Evolutionary conservation across 2,797 vertebrate genomes (phyloP).

Genomic region (Aplochiton taeniatus): DNA sequence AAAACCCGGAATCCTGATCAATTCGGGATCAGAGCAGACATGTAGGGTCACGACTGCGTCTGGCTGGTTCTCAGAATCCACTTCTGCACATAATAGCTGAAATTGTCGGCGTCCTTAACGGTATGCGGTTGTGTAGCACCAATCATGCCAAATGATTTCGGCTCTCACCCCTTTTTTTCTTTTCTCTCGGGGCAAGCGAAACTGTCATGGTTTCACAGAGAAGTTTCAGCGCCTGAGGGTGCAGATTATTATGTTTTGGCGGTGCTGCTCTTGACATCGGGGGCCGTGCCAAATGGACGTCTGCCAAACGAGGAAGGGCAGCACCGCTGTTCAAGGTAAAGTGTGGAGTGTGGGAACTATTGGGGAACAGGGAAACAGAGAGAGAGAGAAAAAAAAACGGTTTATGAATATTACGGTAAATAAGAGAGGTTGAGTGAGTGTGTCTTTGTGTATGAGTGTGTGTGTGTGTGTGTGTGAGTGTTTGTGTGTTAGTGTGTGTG

Average conservation of each 20-base stretch:
- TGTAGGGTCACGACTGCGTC: no score
- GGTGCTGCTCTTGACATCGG: constrained; percentile 57
- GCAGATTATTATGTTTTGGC: constrained; percentile 71
- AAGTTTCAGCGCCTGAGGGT: constrained; percentile 73
- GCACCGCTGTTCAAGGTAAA: constrained; percentile 54
- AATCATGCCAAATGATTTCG: constrained; percentile 29
- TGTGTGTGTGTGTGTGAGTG: not conserved
- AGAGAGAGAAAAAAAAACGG: constrained; percentile 38
- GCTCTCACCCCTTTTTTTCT: constrained; percentile 22
- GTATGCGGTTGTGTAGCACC: no score
- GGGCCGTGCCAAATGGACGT: constrained; percentile 56
- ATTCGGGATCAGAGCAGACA: no score
- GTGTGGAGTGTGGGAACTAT: constrained; percentile 25
- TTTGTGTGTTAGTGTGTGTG: constrained; percentile 6
- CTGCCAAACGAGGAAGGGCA: constrained; percentile 58
- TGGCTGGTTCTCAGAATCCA: no score
- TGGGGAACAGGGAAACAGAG: constrained; percentile 51
- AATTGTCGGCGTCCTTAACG: no score
- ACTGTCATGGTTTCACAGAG: constrained; percentile 58
- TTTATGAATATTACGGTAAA: no score
- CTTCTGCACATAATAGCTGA: no score
- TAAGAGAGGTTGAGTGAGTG: not conserved
- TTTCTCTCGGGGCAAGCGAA: constrained; percentile 58
- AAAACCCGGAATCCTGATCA: no score
- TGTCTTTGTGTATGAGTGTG: not conserved